Conservation (phyloP, 2,797 vertebrate genomes). For the Margarornis squamiger region DNA sequence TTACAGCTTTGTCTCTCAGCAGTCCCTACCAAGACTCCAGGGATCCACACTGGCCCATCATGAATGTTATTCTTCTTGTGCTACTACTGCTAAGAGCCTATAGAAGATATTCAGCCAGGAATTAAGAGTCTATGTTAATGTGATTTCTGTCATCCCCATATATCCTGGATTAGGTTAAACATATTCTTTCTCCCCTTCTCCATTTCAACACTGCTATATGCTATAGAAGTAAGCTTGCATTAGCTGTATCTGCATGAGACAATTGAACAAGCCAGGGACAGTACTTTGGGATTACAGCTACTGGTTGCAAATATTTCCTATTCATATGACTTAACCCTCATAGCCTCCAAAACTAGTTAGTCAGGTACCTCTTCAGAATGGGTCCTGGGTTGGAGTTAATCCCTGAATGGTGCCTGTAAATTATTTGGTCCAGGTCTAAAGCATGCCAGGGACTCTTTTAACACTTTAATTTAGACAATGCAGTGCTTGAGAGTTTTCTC, state of each 20-base stretch:
- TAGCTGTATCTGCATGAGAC: background rate
- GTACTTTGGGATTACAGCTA: background rate
- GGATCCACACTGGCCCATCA: background rate
- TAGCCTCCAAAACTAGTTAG: background rate
- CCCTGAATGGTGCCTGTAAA: background rate
- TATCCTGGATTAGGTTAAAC: slow-evolving; percentile 1
- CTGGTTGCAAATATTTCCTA: background rate
- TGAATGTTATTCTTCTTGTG: background rate
- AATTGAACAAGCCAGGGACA: background rate
- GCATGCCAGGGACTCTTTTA: background rate
- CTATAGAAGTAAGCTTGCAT: background rate
- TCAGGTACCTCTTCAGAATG: background rate
- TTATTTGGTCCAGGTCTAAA: background rate
- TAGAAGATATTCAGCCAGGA: slow-evolving; percentile 23
- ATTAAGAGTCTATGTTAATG: slow-evolving; percentile 1
- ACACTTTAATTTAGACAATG: background rate
- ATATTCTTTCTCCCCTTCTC: background rate
- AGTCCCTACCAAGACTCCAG: background rate
- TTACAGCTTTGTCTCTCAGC: slow-evolving; percentile 22
- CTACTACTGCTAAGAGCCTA: background rate
- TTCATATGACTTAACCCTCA: background rate
- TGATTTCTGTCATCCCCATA: slow-evolving; percentile 18
- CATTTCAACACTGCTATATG: background rate
- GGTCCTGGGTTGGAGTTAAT: background rate
- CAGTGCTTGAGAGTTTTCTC: background rate